Base-by-base conservation (phyloP, 2,113 vertebrate species). In the Excalfactoria chinensis region DNA sequence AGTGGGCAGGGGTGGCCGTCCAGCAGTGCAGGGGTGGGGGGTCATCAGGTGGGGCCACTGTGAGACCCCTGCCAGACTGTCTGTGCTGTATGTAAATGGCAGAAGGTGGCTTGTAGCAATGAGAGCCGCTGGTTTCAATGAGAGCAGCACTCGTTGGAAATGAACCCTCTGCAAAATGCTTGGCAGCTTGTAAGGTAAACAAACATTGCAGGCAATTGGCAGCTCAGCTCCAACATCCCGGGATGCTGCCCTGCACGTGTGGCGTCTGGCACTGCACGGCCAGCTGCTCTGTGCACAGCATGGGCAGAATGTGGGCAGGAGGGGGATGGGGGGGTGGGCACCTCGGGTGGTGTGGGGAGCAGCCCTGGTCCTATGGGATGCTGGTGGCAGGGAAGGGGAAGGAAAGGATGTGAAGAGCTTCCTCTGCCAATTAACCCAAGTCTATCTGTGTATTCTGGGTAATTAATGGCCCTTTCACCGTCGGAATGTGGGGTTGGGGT, bases 1-100 rank as follows among this genome's bases (percentile, higher is more conserved):
- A 95, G 7, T 97, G 98, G 98, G 96, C 97, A 9, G 97, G 93
- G 13, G 95, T 97, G 25, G 95, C 98, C 93, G 96, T 97, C 87
- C 94, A 69, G 25, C 97, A 97, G 53, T 96, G 98, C 93, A 71
- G 93, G 3, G 46, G 40, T 13, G n/a, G 3, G 48, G n/a, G 28
- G 32, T 56, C 73, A 6, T 58, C 37, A 32, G 59, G 18, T 7
- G 76, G 70, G 66, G 59, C 64, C 84, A 56, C 80, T 9, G 72
- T 18, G 7, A 67, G 60, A 13, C 69, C 85, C 69, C n/a, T 0
- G 46, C 89, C 89, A 95, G 89, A 92, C 95, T 94, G 93, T 96
- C 95, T 96, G 92, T 70, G 17, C 8, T 20, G 20, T 73, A 87
- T 96, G 96, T 59, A 95, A 96, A 96, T 90, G 84, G 85, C 41